Conservation (phyloP, 2,888 invertebrate genomes). For the Polylopha cassiicola region DNA sequence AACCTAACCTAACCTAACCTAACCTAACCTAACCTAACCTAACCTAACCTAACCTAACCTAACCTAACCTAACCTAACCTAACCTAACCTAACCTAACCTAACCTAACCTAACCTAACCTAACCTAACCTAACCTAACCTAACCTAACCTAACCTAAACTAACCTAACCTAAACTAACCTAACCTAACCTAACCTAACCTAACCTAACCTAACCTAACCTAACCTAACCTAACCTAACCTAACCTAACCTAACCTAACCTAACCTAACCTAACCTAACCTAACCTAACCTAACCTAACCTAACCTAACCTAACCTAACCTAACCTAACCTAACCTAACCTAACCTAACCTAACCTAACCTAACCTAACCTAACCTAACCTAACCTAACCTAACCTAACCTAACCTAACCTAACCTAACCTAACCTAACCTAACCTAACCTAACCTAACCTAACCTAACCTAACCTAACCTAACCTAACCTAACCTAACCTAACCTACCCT, state of each 20-base stretch:
- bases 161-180: conserved; percentile 20
- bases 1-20: conserved; percentile 14
- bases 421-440: conserved; percentile 27
- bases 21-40: conserved; percentile 14
- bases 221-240: conserved; percentile 23
- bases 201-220: conserved; percentile 23
- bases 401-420: conserved; percentile 28
- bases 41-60: conserved; percentile 22
- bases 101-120: conserved; percentile 23
- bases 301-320: conserved; percentile 28
- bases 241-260: conserved; percentile 27
- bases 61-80: conserved; percentile 21
- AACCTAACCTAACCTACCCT: conserved; percentile 23
- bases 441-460: conserved; percentile 25
- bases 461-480: conserved; percentile 24
- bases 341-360: conserved; percentile 25
- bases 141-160: conserved; percentile 20
- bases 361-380: conserved; percentile 27
- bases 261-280: conserved; percentile 28
- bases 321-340: conserved; percentile 27
- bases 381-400: conserved; percentile 27
- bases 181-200: conserved; percentile 18
- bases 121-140: conserved; percentile 24
- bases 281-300: conserved; percentile 27
- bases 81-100: conserved; percentile 21